phyloP scores from a whole-genome alignment of 2,797 vertebrate genomes.

The Percopsis omiscomaycus region DNA sequence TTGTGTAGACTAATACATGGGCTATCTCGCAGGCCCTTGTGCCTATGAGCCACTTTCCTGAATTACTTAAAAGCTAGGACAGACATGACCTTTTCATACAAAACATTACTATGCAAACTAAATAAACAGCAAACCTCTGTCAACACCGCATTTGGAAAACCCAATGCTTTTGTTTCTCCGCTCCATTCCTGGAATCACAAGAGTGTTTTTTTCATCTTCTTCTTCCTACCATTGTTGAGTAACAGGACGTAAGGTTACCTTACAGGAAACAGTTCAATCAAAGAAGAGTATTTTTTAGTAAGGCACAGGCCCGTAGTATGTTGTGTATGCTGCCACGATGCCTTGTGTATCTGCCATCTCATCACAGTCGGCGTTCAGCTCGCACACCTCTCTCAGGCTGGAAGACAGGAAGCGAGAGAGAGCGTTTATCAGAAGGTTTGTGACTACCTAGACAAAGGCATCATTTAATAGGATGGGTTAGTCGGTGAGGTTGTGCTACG shows the following conservation, averaged over 20 bases:
- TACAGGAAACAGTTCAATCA: slow-evolving; percentile 31
- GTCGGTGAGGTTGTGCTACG: too few relatives aligned
- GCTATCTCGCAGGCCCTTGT: slow-evolving; percentile 51
- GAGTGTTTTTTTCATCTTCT: slow-evolving; percentile 23
- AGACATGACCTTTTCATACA: slow-evolving; percentile 26
- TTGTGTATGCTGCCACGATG: slow-evolving; percentile 80
- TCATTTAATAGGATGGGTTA: too few relatives aligned
- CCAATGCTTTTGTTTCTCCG: slow-evolving; percentile 9
- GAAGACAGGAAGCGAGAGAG: slow-evolving; percentile 3
- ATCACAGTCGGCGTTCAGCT: slow-evolving; percentile 79
- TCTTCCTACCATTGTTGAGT: slow-evolving; percentile 5
- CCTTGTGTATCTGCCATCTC: slow-evolving; percentile 83
- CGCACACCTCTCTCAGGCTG: slow-evolving; percentile 84
- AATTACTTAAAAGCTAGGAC: slow-evolving; percentile 38
- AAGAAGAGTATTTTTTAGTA: slow-evolving; percentile 49
- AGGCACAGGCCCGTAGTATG: slow-evolving; percentile 77
- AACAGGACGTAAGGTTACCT: slow-evolving; percentile 19
- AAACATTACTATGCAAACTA: slow-evolving; percentile 16
- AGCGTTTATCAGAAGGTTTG: background rate
- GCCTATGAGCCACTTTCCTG: slow-evolving; percentile 52
- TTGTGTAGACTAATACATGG: slow-evolving; percentile 34
- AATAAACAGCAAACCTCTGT: background rate
- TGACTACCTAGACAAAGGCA: too few relatives aligned
- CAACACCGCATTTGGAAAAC: background rate
- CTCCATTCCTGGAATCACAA: slow-evolving; percentile 35